Conservation (phyloP, 30 jellyfish, hydroid and myxozoan species). For the Cassiopea andromeda region DNA sequence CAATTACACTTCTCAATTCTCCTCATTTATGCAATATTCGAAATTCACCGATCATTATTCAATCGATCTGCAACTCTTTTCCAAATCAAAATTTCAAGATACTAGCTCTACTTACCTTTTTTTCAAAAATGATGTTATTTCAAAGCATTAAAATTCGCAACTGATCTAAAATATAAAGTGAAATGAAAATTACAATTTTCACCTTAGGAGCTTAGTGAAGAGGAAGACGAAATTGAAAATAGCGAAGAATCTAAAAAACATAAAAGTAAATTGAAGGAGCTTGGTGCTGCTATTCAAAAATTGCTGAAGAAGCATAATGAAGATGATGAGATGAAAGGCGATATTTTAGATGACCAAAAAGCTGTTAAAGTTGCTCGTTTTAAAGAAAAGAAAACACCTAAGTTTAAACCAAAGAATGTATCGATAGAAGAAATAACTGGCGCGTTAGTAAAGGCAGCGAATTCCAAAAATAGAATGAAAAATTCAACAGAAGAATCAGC, state of each 20-base stretch:
- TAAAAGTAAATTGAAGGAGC: constrained; percentile 65
- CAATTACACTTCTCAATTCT: no score
- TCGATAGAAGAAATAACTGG: constrained; percentile 21
- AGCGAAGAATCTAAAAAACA: constrained; percentile 40
- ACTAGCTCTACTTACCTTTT: no score
- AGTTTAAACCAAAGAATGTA: constrained; percentile 24
- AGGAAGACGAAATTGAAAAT: constrained; percentile 56
- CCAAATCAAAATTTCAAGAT: no score
- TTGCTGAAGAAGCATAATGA: constrained; percentile 52
- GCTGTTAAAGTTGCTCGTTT: constrained; percentile 3
- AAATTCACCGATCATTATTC: no score
- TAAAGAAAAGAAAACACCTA: constrained; percentile 28
- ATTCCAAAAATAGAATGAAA: constrained; percentile 26
- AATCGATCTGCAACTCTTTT: no score
- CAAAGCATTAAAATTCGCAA: no score
- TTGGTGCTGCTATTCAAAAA: constrained; percentile 66
- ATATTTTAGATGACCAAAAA: constrained; percentile 10
- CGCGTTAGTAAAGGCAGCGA: constrained; percentile 47
- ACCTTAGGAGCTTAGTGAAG: constrained; percentile 79
- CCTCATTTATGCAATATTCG: no score
- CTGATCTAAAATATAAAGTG: no score
- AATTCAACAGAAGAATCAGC: constrained; percentile 16
- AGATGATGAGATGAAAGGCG: constrained; percentile 30
- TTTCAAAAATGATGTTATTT: no score
- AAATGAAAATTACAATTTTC: background rate